phyloP scores from a whole-genome alignment of 1,140 invertebrate genomes.

The Cephus cinctus region DNA sequence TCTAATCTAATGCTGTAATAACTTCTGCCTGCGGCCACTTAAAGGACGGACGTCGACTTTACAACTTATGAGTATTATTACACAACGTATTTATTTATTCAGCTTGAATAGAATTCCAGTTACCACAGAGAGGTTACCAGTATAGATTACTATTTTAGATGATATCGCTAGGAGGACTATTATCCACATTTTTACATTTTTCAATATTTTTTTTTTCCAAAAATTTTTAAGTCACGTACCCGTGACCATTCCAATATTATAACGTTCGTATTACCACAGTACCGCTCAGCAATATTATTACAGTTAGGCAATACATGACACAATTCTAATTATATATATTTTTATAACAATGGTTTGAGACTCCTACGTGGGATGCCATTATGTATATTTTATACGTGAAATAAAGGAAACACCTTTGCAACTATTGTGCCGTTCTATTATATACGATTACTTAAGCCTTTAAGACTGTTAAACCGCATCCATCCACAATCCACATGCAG shows the following conservation, averaged over 20 bases:
- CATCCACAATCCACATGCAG: background rate
- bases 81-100: conserved; percentile 43
- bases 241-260: too few species aligned
- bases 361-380: conserved; percentile 50
- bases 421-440: conserved; percentile 22
- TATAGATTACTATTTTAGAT: too few species aligned
- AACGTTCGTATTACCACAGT: too few species aligned
- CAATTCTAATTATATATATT: conserved; percentile 29
- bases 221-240: too few species aligned
- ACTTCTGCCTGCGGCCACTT: too few species aligned
- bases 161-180: too few species aligned
- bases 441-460: conserved; percentile 7
- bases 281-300: conserved; percentile 16
- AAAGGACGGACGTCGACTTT: background rate
- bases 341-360: conserved; percentile 47
- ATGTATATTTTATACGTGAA: conserved; percentile 53
- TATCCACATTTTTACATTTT: too few species aligned
- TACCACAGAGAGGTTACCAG: conserved; percentile 26
- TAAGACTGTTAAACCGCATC: conserved; percentile 10
- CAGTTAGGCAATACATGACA: conserved; percentile 36
- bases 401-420: conserved; percentile 46
- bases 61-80: conserved; percentile 25
- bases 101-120: conserved; percentile 27
- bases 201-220: too few species aligned
- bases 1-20: too few species aligned